Percentiles rank a stretch among this genome's conserved stretches.
Conservation (phyloP, 2,797 vertebrate species). For the Lepus townsendii region DNA sequence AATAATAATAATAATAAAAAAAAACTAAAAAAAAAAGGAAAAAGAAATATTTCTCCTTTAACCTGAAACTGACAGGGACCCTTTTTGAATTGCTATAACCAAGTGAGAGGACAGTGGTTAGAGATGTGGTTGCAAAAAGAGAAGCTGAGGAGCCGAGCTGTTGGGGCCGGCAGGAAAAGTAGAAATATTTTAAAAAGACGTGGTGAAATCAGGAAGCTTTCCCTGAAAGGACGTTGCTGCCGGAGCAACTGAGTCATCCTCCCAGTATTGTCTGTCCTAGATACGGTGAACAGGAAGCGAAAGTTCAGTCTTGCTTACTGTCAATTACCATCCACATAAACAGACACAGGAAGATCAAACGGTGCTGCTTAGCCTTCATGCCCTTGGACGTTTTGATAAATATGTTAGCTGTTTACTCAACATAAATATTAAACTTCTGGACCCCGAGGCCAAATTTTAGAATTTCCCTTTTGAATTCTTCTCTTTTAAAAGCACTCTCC, state of each 20-base stretch:
- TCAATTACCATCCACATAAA: conserved; percentile 82
- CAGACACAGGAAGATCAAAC: conserved; percentile 87
- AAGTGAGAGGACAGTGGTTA: not conserved
- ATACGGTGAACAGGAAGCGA: conserved; percentile 89
- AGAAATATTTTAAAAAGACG: conserved; percentile 66
- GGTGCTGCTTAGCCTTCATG: conserved; percentile 75
- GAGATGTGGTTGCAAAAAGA: conserved; percentile 61
- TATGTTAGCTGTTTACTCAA: conserved; percentile 69
- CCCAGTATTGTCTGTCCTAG: conserved; percentile 72
- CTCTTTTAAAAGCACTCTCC: conserved; percentile 34
- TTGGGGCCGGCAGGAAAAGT: conserved; percentile 55
- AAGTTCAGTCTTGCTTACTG: conserved; percentile 87
- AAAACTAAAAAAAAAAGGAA: too few relatives aligned
- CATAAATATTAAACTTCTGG: conserved; percentile 77
- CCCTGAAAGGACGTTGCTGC: conserved; percentile 82
- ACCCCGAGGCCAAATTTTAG: conserved; percentile 44
- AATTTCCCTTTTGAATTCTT: conserved; percentile 68
- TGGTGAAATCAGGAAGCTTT: conserved; percentile 83
- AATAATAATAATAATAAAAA: too few relatives aligned
- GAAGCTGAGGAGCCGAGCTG: conserved; percentile 58
- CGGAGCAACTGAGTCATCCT: conserved; percentile 87
- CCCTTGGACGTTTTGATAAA: conserved; percentile 80
- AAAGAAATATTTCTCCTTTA: not conserved
- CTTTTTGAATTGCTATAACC: not conserved
- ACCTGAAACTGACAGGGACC: not conserved